phyloP scores from a whole-genome alignment of 92 coral and sea anemone species.

The Palythoa grandis region DNA sequence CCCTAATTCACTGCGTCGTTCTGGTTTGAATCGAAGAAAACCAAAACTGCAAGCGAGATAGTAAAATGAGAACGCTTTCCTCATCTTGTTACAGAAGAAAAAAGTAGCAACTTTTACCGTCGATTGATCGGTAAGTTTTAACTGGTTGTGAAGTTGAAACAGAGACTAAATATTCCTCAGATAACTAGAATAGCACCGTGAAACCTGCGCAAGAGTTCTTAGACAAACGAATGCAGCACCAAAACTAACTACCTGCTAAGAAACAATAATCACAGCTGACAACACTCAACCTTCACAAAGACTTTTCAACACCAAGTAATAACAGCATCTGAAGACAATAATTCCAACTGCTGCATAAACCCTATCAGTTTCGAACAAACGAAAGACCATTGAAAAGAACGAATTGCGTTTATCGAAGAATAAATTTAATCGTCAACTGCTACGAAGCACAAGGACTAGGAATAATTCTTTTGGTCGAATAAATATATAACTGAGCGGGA shows the following conservation, averaged over 20 bases:
- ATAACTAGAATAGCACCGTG: background rate
- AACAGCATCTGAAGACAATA: background rate
- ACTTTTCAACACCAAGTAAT: background rate
- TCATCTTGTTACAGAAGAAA: background rate
- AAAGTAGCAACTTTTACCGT: background rate
- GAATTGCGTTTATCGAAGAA: background rate
- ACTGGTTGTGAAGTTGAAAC: background rate
- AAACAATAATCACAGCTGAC: conserved; percentile 10
- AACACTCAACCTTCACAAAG: background rate
- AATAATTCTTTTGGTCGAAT: background rate
- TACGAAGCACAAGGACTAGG: background rate
- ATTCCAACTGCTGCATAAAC: background rate
- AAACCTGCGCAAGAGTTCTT: background rate
- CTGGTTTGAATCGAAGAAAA: background rate
- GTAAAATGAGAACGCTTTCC: background rate
- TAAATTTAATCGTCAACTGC: background rate
- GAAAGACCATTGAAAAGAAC: background rate
- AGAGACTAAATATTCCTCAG: no score
- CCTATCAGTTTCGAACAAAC: background rate
- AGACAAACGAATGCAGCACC: background rate
- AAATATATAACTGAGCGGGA: background rate
- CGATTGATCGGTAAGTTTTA: background rate
- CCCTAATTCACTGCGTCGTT: background rate
- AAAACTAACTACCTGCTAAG: conserved; percentile 28
- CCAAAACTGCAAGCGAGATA: background rate